These are phyloP conservation scores for Eclectus roratus DNA, from an alignment of 2,113 vertebrate species.

Conservation along the genomic window DNA sequence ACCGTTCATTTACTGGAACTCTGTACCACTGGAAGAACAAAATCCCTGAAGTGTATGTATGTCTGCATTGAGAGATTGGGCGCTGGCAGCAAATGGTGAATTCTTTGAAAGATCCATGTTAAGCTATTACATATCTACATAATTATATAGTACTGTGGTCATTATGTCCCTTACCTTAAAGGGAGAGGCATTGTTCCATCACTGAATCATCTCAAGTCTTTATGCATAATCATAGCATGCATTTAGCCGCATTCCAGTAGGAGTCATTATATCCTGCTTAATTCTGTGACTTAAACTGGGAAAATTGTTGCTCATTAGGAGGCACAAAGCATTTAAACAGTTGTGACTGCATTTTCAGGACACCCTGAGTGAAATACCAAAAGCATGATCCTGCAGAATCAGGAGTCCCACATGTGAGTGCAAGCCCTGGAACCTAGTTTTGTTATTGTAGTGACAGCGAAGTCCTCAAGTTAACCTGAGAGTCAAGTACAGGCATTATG, in stretches of 20 bases:
- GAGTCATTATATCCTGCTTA: conserved; percentile 34
- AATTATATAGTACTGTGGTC: background rate
- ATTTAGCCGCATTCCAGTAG: conserved; percentile 15
- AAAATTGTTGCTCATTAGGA: conserved; percentile 25
- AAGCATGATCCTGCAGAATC: background rate
- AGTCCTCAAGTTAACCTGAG: background rate
- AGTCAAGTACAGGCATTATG: background rate
- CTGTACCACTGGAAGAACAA: background rate
- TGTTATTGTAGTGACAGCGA: background rate
- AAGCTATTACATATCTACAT: background rate
- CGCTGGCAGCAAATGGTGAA: background rate
- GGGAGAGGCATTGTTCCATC: conserved; percentile 28
- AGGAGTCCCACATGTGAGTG: background rate
- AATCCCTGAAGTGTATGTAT: background rate
- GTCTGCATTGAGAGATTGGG: background rate
- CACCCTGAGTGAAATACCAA: background rate
- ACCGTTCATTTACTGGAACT: background rate
- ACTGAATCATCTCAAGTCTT: background rate
- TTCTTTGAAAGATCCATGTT: conserved; percentile 10
- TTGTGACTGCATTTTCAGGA: background rate
- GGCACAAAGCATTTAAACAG: background rate
- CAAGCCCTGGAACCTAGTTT: background rate
- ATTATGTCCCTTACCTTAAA: conserved; percentile 31
- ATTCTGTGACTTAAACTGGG: background rate
- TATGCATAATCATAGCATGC: background rate